Conservation (phyloP, 2,888 invertebrate species). For the Clanis bilineata region DNA sequence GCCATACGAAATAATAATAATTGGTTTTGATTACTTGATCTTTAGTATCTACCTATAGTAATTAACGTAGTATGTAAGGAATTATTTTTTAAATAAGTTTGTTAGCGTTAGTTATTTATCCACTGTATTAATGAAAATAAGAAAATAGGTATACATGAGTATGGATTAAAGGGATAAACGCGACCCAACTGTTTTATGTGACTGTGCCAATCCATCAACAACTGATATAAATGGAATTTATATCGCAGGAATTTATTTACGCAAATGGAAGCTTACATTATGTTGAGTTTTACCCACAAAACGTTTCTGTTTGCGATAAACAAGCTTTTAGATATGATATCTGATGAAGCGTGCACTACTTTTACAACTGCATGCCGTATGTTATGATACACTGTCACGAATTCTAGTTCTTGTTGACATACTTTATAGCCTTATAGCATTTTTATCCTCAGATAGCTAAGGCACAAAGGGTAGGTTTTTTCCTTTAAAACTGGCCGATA, state of each 20-base stretch:
- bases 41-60: no score
- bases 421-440: background rate
- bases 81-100: no score
- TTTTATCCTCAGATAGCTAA: background rate
- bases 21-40: no score
- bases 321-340: constrained; percentile 38
- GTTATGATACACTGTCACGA: background rate
- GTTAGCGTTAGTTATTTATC: no score
- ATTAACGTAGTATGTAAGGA: no score
- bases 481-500: background rate
- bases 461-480: background rate
- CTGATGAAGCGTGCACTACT: background rate
- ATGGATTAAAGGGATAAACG: constrained; percentile 23
- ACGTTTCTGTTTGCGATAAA: constrained; percentile 29
- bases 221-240: constrained; percentile 23
- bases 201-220: constrained; percentile 32
- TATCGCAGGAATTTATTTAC: constrained; percentile 30
- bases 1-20: no score
- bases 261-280: constrained; percentile 26
- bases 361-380: background rate
- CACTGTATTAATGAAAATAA: constrained; percentile 6
- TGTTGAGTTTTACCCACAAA: constrained; percentile 20
- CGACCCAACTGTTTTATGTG: constrained; percentile 19
- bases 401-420: background rate
- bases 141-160: constrained; percentile 5